Base-by-base conservation (phyloP, 1,140 invertebrate genomes). In the Bombus waltoni region DNA sequence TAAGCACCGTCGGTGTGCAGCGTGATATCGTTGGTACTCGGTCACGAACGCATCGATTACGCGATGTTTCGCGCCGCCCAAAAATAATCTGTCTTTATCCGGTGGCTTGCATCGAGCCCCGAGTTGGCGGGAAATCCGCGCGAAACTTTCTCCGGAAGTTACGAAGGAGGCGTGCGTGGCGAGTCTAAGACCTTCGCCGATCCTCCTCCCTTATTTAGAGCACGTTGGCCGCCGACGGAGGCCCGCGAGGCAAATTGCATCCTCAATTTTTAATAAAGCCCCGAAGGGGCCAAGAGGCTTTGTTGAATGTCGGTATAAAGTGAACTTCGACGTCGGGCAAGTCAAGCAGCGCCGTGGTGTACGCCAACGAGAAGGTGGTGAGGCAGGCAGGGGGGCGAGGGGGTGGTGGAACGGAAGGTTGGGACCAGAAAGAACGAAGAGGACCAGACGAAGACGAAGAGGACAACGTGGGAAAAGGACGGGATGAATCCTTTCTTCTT, bases 201-300 rank as follows among this genome's bases (percentile, higher is more conserved):
- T 80, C 82, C 71, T 87, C 3, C 90, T 94, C 87, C 91, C 92
- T 94, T 94, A 94, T 94, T 94, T 93, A 94, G 92, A 92, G 91
- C 88, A 89, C 87, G 92, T 88, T 87, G 90, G 83, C 84, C 75
- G 85, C 85, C 88, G 91, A 86, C 91, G 88, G 89, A 47, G 70
- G 74, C 40, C 88, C 88, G 88, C 76, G 90, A 90, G 93, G 93
- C 92, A 93, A 94, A 94, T 94, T 94, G 93, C 93, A 92, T 93
- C 91, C 90, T 94, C 92, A 93, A 94, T 94, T 94, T 94, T 94
- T 94, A 94, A 94, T 94, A 94, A 94, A 93, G 91, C 89, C 88
- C 83, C 86, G 87, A 83, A 92, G 92, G 91, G 93, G 90, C 89
- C 82, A 88, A 85, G 88, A 91, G 91, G 90, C 92, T 94, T 93